A percentile compares a stretch with the other conserved stretches of the same genome.
These are phyloP conservation scores for Oenanthe melanoleuca DNA, from an alignment of 2,113 vertebrate species.

Conservation along the genomic window DNA sequence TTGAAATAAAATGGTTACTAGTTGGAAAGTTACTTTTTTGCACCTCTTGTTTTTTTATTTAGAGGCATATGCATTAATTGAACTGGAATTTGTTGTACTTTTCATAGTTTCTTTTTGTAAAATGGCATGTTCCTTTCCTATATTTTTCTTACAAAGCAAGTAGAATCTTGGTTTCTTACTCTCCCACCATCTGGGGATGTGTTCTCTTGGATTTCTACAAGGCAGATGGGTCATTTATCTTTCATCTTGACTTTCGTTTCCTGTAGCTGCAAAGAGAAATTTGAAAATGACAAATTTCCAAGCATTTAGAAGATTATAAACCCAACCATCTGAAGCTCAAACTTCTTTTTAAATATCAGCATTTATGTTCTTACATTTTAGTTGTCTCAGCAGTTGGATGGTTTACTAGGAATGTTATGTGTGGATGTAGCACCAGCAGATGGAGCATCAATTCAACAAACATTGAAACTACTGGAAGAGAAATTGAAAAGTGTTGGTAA, in stretches of 20 bases:
- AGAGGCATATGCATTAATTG: neutral
- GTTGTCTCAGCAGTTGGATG: constrained; percentile 96
- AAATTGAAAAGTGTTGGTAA: constrained; percentile 96
- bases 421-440: constrained; percentile 95
- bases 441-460: constrained; percentile 95
- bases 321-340: neutral
- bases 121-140: neutral
- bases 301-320: neutral
- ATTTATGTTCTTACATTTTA: constrained; percentile 68
- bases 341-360: neutral
- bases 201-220: neutral
- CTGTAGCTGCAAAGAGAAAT: neutral
- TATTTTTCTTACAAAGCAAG: neutral
- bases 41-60: neutral
- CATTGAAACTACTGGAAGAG: constrained; percentile 96
- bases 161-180: neutral
- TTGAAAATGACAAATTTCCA: neutral
- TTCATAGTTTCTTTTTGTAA: neutral
- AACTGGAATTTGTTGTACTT: neutral
- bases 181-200: fast-evolving
- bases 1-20: neutral
- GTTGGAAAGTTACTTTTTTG: neutral
- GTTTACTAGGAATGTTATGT: constrained; percentile 96
- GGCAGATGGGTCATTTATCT: neutral
- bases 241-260: neutral